These are phyloP conservation scores for Pteropus rufus DNA, from an alignment of 2,797 vertebrate genomes.

Conservation along the genomic window DNA sequence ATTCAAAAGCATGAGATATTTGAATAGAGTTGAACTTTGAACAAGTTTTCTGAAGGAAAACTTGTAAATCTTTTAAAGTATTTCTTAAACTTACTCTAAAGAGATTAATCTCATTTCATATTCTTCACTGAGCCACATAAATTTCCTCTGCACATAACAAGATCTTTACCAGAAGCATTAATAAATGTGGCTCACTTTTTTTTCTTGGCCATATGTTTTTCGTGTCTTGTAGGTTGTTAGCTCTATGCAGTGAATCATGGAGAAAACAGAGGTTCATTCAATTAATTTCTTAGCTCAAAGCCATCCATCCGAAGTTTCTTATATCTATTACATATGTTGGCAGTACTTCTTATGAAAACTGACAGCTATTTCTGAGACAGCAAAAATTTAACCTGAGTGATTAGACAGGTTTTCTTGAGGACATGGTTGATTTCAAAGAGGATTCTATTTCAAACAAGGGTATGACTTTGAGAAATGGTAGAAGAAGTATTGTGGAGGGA, in stretches of 20 bases:
- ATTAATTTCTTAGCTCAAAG: conserved; percentile 57
- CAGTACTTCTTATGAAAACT: conserved; percentile 34
- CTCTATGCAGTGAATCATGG: conserved; percentile 26
- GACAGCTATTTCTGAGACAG: conserved; percentile 38
- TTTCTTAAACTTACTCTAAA: conserved; percentile 32
- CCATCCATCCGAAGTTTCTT: conserved; percentile 25
- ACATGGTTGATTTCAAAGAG: conserved; percentile 44
- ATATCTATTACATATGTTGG: neutral
- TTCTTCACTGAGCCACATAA: neutral
- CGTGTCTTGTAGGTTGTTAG: conserved; percentile 12
- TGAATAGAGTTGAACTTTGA: neutral
- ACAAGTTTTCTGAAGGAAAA: neutral
- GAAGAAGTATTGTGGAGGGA: neutral
- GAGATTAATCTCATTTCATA: conserved; percentile 41
- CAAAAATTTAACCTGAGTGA: conserved; percentile 46
- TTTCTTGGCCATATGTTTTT: conserved; percentile 1
- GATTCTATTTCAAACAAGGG: conserved; percentile 50
- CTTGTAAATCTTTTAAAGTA: neutral
- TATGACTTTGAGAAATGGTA: conserved; percentile 11
- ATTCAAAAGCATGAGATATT: neutral
- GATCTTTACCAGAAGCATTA: neutral
- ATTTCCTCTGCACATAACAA: neutral
- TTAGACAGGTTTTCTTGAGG: conserved; percentile 50
- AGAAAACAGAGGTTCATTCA: conserved; percentile 31
- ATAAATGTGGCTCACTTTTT: neutral